phyloP scores from a whole-genome alignment of 1,140 invertebrate genomes.

The Bombus terrestris region DNA sequence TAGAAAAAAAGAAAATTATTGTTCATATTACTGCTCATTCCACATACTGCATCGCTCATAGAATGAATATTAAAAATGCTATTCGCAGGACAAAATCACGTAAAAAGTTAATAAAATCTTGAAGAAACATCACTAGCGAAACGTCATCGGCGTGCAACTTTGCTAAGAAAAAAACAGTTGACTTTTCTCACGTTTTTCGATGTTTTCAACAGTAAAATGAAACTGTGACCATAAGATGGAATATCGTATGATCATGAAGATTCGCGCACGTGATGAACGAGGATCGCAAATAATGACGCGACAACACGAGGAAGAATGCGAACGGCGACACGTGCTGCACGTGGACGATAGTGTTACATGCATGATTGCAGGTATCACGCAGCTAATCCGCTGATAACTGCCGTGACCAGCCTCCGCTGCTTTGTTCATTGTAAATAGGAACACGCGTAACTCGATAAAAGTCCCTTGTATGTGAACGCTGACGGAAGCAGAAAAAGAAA shows the following conservation, averaged over 20 bases:
- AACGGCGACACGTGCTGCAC: constrained; percentile 47
- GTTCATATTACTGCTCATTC: too few species aligned
- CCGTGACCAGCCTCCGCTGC: background rate
- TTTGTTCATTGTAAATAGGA: constrained; percentile 4
- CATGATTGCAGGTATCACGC: constrained; percentile 58
- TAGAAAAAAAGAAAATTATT: too few species aligned
- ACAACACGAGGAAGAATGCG: constrained; percentile 8
- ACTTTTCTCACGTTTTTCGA: background rate
- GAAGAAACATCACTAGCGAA: too few species aligned
- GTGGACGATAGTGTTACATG: constrained; percentile 56
- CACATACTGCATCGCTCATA: too few species aligned
- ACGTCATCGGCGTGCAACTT: too few species aligned
- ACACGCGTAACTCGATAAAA: background rate
- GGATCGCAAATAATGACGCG: constrained; percentile 15
- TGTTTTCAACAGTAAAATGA: too few species aligned
- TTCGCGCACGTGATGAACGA: background rate
- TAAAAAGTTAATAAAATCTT: too few species aligned
- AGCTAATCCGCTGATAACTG: constrained; percentile 35
- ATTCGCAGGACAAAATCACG: too few species aligned
- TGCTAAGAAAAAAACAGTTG: too few species aligned
- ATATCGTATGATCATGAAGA: background rate
- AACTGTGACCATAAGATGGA: background rate
- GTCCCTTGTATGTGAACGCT: background rate
- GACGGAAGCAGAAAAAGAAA: background rate
- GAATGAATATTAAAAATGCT: too few species aligned